Conservation (phyloP, 2,113 vertebrate genomes). For the Mobula birostris region DNA sequence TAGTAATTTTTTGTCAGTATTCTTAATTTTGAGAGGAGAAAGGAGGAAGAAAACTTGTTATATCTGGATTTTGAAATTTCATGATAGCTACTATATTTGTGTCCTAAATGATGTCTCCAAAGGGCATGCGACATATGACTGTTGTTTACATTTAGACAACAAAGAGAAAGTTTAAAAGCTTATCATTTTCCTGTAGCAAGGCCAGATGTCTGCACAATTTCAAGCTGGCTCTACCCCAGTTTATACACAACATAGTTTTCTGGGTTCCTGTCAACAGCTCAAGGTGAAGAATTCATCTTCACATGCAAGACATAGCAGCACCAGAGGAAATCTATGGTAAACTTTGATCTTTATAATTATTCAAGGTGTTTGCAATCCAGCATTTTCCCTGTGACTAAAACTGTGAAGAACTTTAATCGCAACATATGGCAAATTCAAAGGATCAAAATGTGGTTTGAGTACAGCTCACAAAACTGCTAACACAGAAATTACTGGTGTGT, state of each 20-base stretch:
- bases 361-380: neutral
- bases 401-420: neutral
- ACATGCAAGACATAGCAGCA: neutral
- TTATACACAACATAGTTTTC: neutral
- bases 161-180: neutral
- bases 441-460: neutral
- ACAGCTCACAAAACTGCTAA: neutral
- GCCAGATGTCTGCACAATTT: slow-evolving; percentile 30
- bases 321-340: slow-evolving; percentile 28
- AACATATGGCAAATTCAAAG: neutral
- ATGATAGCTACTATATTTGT: neutral
- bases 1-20: neutral
- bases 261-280: slow-evolving; percentile 19
- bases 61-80: neutral
- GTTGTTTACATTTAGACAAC: neutral
- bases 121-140: neutral
- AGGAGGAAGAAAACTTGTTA: neutral
- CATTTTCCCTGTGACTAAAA: neutral
- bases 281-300: slow-evolving; percentile 35
- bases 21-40: too few species aligned
- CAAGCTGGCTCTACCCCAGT: neutral
- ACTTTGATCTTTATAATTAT: slow-evolving; percentile 1
- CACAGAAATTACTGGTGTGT: neutral
- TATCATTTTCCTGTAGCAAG: slow-evolving; percentile 14
- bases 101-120: neutral